A percentile compares a stretch with the other conserved stretches of the same genome.
phyloP scores from a whole-genome alignment of 2,113 vertebrate genomes.

The Galeopterus variegatus region DNA sequence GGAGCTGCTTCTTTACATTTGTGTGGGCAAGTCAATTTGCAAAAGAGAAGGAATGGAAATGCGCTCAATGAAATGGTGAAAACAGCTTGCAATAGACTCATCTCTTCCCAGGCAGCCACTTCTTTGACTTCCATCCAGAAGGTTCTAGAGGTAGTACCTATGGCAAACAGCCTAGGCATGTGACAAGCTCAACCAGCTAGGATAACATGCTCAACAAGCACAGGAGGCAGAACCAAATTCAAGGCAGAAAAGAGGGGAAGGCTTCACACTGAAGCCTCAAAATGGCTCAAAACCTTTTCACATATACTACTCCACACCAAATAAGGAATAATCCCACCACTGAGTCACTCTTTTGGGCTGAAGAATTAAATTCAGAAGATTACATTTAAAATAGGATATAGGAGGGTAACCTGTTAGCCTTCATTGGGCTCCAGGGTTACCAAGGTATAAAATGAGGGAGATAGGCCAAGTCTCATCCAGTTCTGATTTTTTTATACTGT shows the following conservation, averaged over 20 bases:
- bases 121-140: constrained; percentile 43
- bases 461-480: not conserved
- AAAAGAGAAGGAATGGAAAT: constrained; percentile 62
- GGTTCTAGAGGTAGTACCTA: not conserved
- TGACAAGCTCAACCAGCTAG: not conserved
- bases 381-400: not conserved
- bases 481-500: not conserved
- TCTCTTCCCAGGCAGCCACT: constrained; percentile 23
- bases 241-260: not conserved
- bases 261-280: not conserved
- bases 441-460: not conserved
- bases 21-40: constrained; percentile 60
- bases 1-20: constrained; percentile 55
- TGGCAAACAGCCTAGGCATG: not conserved
- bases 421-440: not conserved
- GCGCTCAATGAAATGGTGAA: constrained; percentile 67
- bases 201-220: not conserved
- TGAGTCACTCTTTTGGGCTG: not conserved
- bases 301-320: not conserved
- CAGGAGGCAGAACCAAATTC: not conserved
- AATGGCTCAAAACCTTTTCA: constrained; percentile 4
- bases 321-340: not conserved
- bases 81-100: constrained; percentile 56
- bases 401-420: not conserved
- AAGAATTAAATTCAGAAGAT: constrained; percentile 30